Base-by-base conservation (phyloP, 2,888 invertebrate species). In the Drosophila ezoana region DNA sequence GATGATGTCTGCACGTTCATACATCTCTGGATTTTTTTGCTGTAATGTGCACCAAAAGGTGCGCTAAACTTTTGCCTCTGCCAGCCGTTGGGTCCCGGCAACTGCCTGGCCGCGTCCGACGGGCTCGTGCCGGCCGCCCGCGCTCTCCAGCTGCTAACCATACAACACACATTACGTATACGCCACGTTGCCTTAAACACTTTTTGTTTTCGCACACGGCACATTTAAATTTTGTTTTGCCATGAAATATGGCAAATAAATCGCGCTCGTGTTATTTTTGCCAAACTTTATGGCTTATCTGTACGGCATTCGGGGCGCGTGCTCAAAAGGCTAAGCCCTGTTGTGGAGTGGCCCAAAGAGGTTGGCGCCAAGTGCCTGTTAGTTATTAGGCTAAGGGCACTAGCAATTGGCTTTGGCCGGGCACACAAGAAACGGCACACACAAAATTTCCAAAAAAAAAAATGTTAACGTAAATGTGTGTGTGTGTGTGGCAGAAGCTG, bases 161-260 rank as follows among this genome's bases (percentile, higher is more conserved):
- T 63, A 72, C 79, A 72, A 76, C 68, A 77, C 77, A 75, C 66
- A 79, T 75, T 84, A 84, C 87, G 87, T 84, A 84, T 84, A 87
- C 85, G 85, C 67, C 85, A 79, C 61, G 66, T 63, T 79, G 85
- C 79, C 85, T 79, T 81, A 79, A 84, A 84, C 87, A 87, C 83
- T 87, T 83, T 83, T 87, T 87, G 87, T 84, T 84, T 84, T 71
- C 74, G 77, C 73, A 72, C 63, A 83, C 87, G 79, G 81, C 66
- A 72, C 87, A 87, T 84, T 84, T 84, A 84, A 84, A 84, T 87
- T 87, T 81, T 77, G 82, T 79, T 84, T 79, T 68, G 65, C 82
- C 79, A 79, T 84, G 82, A 84, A 87, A 84, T 84, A 87, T 84
- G 79, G 83, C 87, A 87, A 84, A 84, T 84, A 84, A 84, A 84